Percentiles rank a stretch among this genome's conserved stretches.
phyloP scores from a whole-genome alignment of 2,888 invertebrate species.

The Epirrita christyi region DNA sequence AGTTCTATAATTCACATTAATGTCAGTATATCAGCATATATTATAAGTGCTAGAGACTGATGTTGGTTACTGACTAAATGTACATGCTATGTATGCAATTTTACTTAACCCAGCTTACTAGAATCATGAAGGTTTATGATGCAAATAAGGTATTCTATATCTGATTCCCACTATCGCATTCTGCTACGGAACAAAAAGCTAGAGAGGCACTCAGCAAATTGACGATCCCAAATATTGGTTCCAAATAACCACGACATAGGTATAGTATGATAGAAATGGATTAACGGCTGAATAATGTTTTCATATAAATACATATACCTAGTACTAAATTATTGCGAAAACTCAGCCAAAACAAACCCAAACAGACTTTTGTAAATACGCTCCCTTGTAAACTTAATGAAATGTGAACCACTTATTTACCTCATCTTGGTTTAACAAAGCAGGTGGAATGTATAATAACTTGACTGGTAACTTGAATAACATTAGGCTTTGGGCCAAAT shows the following conservation, averaged over 20 bases:
- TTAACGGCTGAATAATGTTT: no score
- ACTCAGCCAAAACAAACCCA: background rate
- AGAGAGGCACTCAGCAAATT: no score
- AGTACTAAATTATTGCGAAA: no score
- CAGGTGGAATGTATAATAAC: background rate
- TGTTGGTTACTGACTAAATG: no score
- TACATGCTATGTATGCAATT: no score
- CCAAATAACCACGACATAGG: no score
- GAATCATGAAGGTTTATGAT: background rate
- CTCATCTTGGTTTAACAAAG: constrained; percentile 2
- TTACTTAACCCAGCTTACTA: background rate
- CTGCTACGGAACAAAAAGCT: background rate
- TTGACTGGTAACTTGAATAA: background rate
- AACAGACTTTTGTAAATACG: background rate
- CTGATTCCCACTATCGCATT: background rate
- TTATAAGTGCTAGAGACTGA: no score
- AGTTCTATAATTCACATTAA: no score
- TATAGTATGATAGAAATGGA: no score
- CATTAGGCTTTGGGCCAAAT: background rate
- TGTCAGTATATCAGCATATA: no score
- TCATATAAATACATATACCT: no score
- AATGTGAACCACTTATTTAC: background rate
- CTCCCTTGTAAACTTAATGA: background rate
- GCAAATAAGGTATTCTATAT: background rate
- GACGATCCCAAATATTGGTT: no score